Conservation (phyloP, 53 echinoderm and acorn worm genomes). For the Paracentrotus lividus region DNA sequence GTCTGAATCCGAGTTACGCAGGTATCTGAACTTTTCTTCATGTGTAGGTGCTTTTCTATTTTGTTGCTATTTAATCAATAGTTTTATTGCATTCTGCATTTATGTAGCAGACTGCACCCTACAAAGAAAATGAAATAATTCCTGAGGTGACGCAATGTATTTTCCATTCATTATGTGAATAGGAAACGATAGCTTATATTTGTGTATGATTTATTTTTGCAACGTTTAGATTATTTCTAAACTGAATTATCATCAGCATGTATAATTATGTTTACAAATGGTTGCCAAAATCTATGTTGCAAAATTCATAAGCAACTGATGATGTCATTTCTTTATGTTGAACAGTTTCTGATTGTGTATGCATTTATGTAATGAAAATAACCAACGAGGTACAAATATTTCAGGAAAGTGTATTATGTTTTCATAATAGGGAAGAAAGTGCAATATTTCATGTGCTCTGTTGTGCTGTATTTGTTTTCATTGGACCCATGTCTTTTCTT, state of each 20-base stretch:
- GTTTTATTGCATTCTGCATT: not conserved
- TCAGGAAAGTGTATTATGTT: constrained; percentile 33
- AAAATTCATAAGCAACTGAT: not conserved
- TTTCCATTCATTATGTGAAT: not conserved
- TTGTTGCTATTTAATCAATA: not conserved
- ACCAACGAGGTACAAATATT: constrained; percentile 33
- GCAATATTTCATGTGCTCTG: constrained; percentile 59
- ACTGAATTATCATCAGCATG: not conserved
- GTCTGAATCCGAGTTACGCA: not conserved
- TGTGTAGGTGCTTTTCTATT: not conserved
- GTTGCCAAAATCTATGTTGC: constrained; percentile 1
- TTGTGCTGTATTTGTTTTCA: constrained; percentile 45
- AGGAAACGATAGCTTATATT: not conserved
- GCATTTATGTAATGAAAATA: not conserved
- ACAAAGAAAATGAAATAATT: not conserved
- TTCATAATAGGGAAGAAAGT: constrained; percentile 43
- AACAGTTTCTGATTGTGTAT: not conserved
- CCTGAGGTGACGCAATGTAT: not conserved
- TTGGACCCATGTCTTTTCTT: constrained; percentile 51
- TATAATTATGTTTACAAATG: not conserved
- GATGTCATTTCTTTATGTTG: not conserved
- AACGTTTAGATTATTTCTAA: not conserved
- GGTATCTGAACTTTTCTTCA: not conserved
- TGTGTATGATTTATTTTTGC: constrained; percentile 9
- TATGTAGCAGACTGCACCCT: not conserved